phyloP scores from a whole-genome alignment of 1,140 invertebrate genomes.

The Hydropsyche tenuis region DNA sequence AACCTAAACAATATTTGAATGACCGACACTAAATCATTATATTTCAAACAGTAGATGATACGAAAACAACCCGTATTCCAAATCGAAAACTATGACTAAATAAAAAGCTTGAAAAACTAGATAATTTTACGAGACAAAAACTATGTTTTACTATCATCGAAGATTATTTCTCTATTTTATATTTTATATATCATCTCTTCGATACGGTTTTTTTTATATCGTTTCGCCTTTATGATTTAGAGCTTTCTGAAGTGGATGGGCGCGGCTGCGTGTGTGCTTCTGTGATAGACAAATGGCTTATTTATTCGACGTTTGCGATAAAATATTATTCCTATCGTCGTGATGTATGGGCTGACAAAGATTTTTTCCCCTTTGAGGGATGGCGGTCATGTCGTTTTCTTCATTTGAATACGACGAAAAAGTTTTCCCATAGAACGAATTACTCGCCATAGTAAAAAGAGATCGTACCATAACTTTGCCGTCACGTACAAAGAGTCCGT shows the following conservation, averaged over 20 bases:
- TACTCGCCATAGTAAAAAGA: no score
- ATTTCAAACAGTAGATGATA: no score
- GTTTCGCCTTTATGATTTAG: conserved; percentile 26
- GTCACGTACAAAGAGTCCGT: neutral
- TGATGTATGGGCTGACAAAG: conserved; percentile 38
- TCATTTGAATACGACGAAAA: conserved; percentile 34
- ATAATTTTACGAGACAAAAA: no score
- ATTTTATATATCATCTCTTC: no score
- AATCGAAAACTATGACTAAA: no score
- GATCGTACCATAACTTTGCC: conserved; percentile 10
- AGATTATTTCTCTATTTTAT: no score
- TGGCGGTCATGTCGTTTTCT: conserved; percentile 32
- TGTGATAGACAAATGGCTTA: conserved; percentile 45
- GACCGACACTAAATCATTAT: no score
- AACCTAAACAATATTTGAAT: no score
- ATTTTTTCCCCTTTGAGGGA: conserved; percentile 25
- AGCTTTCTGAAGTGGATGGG: conserved; percentile 33
- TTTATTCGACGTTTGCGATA: conserved; percentile 44
- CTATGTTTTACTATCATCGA: no score
- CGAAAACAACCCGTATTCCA: no score
- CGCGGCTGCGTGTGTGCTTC: conserved; percentile 25
- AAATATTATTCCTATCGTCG: conserved; percentile 40
- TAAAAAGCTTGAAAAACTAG: no score
- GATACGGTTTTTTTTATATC: no score
- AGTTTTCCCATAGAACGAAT: conserved; percentile 4